These are phyloP conservation scores for Acronicta leporina DNA, from an alignment of 2,888 invertebrate species.

Conservation along the genomic window DNA sequence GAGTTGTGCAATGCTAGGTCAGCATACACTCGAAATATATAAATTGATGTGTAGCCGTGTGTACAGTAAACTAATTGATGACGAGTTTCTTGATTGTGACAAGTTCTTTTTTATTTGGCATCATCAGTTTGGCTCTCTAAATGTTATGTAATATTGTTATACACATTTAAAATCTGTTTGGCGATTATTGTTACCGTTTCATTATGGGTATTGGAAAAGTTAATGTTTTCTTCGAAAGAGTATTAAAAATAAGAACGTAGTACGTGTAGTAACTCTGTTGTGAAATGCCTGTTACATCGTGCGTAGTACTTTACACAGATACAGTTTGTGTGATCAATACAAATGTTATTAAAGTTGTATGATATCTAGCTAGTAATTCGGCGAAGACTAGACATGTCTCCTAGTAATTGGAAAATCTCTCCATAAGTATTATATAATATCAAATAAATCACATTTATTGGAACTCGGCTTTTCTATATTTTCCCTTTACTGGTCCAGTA, in stretches of 20 bases:
- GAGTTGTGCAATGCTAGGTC: too few species aligned
- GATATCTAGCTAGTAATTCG: constrained; percentile 44
- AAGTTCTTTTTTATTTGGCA: constrained; percentile 1
- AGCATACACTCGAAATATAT: too few species aligned
- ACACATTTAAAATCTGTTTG: constrained; percentile 7
- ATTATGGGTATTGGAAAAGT: constrained; percentile 11
- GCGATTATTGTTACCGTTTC: constrained; percentile 14
- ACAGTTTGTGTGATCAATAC: constrained; percentile 8
- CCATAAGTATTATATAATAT: constrained; percentile 75
- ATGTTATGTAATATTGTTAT: constrained; percentile 32
- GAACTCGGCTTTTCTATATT: constrained; percentile 59
- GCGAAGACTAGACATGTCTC: constrained; percentile 49
- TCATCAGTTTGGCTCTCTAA: constrained; percentile 33
- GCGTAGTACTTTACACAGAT: not conserved
- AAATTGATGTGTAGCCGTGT: not conserved
- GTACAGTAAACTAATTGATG: not conserved
- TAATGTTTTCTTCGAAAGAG: not conserved
- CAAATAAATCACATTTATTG: constrained; percentile 83
- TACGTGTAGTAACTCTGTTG: constrained; percentile 4
- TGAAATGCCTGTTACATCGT: constrained; percentile 1
- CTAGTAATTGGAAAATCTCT: constrained; percentile 71
- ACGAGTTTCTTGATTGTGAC: not conserved
- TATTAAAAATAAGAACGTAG: constrained; percentile 1
- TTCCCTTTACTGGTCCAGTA: not conserved
- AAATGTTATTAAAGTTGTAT: constrained; percentile 56